Evolutionary conservation across 2,888 invertebrate species (phyloP), one percentile per base, ranked within the genome.

Genomic region (Plebejus anna): DNA sequence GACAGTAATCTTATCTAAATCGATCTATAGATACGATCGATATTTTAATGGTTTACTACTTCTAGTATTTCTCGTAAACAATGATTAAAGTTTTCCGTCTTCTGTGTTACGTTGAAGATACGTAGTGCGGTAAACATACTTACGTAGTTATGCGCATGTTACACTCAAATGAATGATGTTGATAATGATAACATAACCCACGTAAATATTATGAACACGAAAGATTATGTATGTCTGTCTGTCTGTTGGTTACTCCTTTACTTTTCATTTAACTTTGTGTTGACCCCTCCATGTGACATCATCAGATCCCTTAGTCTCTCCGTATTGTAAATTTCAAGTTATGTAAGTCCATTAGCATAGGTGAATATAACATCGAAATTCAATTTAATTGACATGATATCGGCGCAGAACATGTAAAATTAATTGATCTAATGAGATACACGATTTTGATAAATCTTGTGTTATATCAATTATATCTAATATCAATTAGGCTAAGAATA

Each of bases 1-100:
- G 66, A 36, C 36, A 66, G 9, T 3, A 42, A 71, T 71, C 71
- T 71, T 22, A 42, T 71, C 71, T 71, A 22, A 42, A 71, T 42
- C 4, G 28, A 71, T 71, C 38, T 42, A 42, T 7, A 16, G 66
- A 66, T 66, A 66, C 32, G 66, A 66, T 66, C 66, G 28, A 66
- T 11, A 61, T 61, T 11, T 4, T 66, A 13, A 66, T 66, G 32
- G 32, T 13, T 66, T 32, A 9, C 9, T 61, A 61, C 32, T 66
- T 36, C 11, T 5, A 16, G 4, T 13, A 32, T 9, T 61, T 28
- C 28, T 61, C 61, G 61, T 66, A 36, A 66, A 66, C 13, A 66
- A 13, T 36, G 66, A 66, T 55, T 36, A 66, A 66, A 32, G 4
- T 66, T 4, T 66, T 66, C 61, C 13, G 32, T 66, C 66, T 66